Base-by-base conservation (phyloP, 2,113 vertebrate genomes). In the Oreochromis spilurus region DNA sequence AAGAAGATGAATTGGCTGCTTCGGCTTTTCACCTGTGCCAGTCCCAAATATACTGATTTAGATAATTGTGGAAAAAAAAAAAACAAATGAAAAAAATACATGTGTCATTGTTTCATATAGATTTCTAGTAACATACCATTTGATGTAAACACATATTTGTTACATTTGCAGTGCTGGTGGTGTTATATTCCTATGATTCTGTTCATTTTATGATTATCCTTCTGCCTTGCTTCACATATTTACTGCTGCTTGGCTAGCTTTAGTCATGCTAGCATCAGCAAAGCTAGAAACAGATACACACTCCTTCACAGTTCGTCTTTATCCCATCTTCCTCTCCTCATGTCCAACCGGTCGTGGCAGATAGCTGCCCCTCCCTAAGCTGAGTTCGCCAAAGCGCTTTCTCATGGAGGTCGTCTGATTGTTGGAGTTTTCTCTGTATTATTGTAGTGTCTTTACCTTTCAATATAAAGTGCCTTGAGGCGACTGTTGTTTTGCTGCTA, bases 361-460 rank as follows among this genome's bases (percentile, higher is more conserved):
- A 57, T 57, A 57, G 55, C 12, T 58, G 7, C 24, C 55, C 7
- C 55, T 58, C 13, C 29, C 55, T 29, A 13, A 29, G 26, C 55
- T 0, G 0, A 58, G 0, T 29, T 36, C 0, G 2, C 34, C 38
- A 38, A 65, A 65, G 60, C 10, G 8, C 11, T 65, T 38, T 38
- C 34, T 65, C 34, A 65, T 13, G 5, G 60, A 38, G 19, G 60
- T 21, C 34, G 13, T 65, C 34, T 65, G 19, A 65, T 65, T 65
- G 34, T 9, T 65, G 60, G 7, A 19, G 38, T 65, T 65, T 13
- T 65, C 10, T 65, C 19, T 65, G 34, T 0, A 65, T 65, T 65
- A 65, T 65, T 65, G 34, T 38, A 38, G 60, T 13, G 6, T 38
- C 34, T 13, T 38, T 65, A 65, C 19, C 19, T 62, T 62, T 34